Evolutionary conservation across 2,113 vertebrate species (phyloP).

Genomic region (Phrynosoma platyrhinos): DNA sequence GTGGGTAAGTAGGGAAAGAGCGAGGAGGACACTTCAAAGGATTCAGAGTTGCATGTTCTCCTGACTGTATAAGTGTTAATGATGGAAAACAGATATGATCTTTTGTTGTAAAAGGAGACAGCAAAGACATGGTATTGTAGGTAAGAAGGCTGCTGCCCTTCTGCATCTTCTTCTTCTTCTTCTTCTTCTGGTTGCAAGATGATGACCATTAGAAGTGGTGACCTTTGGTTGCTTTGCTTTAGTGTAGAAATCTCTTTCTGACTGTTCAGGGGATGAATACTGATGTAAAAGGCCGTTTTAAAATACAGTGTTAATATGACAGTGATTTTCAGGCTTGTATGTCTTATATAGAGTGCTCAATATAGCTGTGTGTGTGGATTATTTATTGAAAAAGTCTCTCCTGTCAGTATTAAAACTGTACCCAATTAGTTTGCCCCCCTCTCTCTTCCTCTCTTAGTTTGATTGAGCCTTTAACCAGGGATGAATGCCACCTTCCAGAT

Average conservation of each 20-base stretch:
- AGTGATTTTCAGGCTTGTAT: not conserved
- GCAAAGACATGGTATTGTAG: not conserved
- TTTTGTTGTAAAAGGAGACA: not conserved
- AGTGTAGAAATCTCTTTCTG: slow-evolving; percentile 4
- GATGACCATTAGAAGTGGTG: not conserved
- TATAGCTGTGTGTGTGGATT: not conserved
- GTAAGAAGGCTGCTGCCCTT: not conserved
- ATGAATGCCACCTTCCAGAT: too few species aligned
- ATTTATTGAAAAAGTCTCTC: not conserved
- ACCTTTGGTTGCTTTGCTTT: not conserved
- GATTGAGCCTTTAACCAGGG: not conserved
- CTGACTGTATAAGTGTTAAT: not conserved
- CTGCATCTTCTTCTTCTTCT: not conserved
- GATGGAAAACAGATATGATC: not conserved
- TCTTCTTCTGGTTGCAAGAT: not conserved
- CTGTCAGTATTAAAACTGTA: not conserved
- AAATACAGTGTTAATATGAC: not conserved
- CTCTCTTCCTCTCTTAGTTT: not conserved
- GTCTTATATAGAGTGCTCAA: not conserved
- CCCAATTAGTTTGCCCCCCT: not conserved
- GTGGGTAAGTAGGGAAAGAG: not conserved
- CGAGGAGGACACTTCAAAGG: slow-evolving; percentile 14
- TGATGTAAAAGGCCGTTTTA: not conserved
- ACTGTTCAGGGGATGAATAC: not conserved
- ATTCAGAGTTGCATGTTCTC: slow-evolving; percentile 26